Base-by-base conservation (phyloP, 1,140 invertebrate species). In the Drosophila malerkotliana region DNA sequence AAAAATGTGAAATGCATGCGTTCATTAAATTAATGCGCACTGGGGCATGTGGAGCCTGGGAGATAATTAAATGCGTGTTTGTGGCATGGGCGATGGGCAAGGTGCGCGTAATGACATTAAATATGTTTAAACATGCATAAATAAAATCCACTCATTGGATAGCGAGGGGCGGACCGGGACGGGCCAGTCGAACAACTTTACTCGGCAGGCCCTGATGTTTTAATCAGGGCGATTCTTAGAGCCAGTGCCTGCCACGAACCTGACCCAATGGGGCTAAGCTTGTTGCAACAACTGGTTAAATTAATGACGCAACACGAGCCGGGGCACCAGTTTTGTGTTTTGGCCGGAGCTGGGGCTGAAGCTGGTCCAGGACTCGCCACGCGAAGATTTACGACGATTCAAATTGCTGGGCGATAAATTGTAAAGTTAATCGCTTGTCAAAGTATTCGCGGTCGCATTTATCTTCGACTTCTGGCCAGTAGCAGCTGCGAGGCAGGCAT, bases 121-220 rank as follows among this genome's bases (percentile, higher is more conserved):
- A 88, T 88, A 88, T 88, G 84, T 88, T 88, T 88, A 88, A 89
- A 80, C 84, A 87, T 88, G 83, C 83, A 87, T 87, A 88, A 88
- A 87, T 87, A 87, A 88, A 88, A 69, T 28, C 52, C 41, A 39
- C 55, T 30, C 54, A 32, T 34, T 48, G 56, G 44, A 26, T 44
- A 12, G 26, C 15, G 0, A n/a, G 47, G 21, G 30, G 48, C 49
- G 57, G 41, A 1, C 39, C 12, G n/a, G 39, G 45, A 32, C 34
- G 48, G 32, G 18, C 41, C 45, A 14, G 58, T 49, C 45, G 59
- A 41, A 63, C 75, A 72, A 77, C 66, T 78, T 77, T 77, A 56
- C 45, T 30, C 28, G 15, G 10, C 21, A 21, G 34, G 32, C 28
- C 26, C 75, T 83, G 83, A 89, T 88, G 79, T 79, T 88, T 88